These are phyloP conservation scores for Telmatherina bonti DNA, from an alignment of 2,797 vertebrate species.

Conservation along the genomic window DNA sequence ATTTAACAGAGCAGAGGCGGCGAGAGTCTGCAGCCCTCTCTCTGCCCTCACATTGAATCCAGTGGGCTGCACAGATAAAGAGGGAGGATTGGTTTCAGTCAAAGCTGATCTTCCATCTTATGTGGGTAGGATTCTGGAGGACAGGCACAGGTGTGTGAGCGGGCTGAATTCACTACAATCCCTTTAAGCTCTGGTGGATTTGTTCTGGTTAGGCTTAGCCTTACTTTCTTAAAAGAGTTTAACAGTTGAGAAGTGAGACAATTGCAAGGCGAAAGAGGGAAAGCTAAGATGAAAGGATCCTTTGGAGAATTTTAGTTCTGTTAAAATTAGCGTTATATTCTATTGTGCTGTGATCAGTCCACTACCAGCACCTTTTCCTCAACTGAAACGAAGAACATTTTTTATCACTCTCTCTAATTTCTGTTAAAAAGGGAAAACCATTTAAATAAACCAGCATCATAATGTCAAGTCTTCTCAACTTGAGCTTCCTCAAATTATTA, in stretches of 20 bases:
- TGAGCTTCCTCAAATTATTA: slow-evolving; percentile 32
- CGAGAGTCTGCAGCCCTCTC: slow-evolving; percentile 53
- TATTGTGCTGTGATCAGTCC: slow-evolving; percentile 1
- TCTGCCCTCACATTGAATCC: slow-evolving; percentile 51
- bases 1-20: slow-evolving; percentile 72
- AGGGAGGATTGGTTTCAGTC: slow-evolving; percentile 74
- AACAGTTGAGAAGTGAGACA: slow-evolving; percentile 41
- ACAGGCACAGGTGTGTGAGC: slow-evolving; percentile 70
- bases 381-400: slow-evolving; percentile 1
- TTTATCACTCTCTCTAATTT: slow-evolving; percentile 21
- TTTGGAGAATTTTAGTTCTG: slow-evolving; percentile 13
- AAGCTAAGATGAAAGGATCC: slow-evolving; percentile 40
- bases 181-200: slow-evolving; percentile 72
- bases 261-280: slow-evolving; percentile 17
- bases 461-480: slow-evolving; percentile 24
- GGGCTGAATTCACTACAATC: slow-evolving; percentile 69
- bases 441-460: slow-evolving; percentile 19
- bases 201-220: slow-evolving; percentile 67
- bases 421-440: slow-evolving; percentile 15
- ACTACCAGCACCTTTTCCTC: slow-evolving; percentile 3
- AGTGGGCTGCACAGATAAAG: slow-evolving; percentile 67
- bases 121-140: slow-evolving; percentile 59
- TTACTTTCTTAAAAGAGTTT: slow-evolving; percentile 65
- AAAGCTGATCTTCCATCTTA: slow-evolving; percentile 76
- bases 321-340: slow-evolving; percentile 5